phyloP scores from a whole-genome alignment of 2,888 invertebrate species.

The Drosophila parthenogenetica region DNA sequence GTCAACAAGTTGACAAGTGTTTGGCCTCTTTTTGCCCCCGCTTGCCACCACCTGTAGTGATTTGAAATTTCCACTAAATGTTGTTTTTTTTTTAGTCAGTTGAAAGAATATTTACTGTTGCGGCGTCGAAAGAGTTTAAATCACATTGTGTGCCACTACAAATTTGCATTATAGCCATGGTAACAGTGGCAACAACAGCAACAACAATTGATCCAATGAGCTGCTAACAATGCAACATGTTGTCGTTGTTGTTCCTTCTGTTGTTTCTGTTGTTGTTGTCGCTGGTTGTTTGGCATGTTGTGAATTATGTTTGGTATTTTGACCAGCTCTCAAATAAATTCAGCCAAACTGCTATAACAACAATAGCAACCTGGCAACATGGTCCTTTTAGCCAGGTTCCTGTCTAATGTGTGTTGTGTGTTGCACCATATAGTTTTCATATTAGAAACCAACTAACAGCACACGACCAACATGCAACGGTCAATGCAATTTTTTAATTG shows the following conservation, averaged over 20 bases:
- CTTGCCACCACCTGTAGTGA: not conserved
- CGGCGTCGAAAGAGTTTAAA: conserved; percentile 25
- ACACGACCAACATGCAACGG: conserved; percentile 42
- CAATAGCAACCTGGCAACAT: conserved; percentile 32
- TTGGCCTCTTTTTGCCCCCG: conserved; percentile 1
- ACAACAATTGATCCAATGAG: conserved; percentile 66
- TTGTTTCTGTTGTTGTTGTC: conserved; percentile 52
- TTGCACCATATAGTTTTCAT: conserved; percentile 40
- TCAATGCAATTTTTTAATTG: conserved; percentile 63
- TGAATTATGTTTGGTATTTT: conserved; percentile 80
- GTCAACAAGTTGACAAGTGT: conserved; percentile 33
- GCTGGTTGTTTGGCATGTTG: conserved; percentile 79
- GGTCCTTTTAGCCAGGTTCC: conserved; percentile 22
- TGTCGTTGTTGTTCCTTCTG: conserved; percentile 53
- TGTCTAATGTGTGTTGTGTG: conserved; percentile 21
- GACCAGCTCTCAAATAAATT: conserved; percentile 63
- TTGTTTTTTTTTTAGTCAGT: conserved; percentile 19
- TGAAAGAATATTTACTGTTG: conserved; percentile 22
- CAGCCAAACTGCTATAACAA: conserved; percentile 23
- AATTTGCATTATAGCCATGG: conserved; percentile 79
- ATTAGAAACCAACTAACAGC: conserved; percentile 45
- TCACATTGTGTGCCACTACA: conserved; percentile 62
- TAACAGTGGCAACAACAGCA: conserved; percentile 51
- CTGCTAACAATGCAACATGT: conserved; percentile 81
- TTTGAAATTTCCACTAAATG: conserved; percentile 25